Base-by-base conservation (phyloP, 1,140 invertebrate genomes). In the Trichogramma pretiosum region DNA sequence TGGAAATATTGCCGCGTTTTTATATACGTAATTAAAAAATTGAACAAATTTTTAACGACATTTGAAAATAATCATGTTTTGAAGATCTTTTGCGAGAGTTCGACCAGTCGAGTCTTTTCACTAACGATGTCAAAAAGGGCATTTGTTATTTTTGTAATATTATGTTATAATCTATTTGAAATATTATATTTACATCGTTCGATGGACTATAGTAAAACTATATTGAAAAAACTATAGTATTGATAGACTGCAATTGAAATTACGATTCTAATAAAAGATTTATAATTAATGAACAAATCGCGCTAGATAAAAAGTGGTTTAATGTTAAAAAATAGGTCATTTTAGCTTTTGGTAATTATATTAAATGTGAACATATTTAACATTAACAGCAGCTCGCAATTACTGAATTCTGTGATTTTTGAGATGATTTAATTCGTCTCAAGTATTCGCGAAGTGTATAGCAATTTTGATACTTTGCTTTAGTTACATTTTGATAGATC, bases 111-210 rank as follows among this genome's bases (percentile, higher is more conserved):
- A 60, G 46, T 66, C 59, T 57, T 59, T 59, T 52, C 56, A 57
- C 52, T 59, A 59, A 32, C 49, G 55, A 56, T 60, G 54, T 56
- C 52, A 53, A n/a, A n/a, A n/a, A 60, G 55, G 38, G 61, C 58
- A 64, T 62, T 70, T 68, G 67, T 70, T 70, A 64, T 67, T 68
- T 60, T 62, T 70, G 60, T 70, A 67, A 64, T 61, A 60, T 67
- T 70, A 54, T 64, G 67, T 70, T 70, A 67, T 63, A 67, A 52
- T 67, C 65, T 69, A 67, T 69, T 68, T 62, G 64, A 67, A n/a
- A n/a, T n/a, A 67, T 59, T 63, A 59, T 61, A 62, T 67, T 63
- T 66, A 60, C 61, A 54, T 59, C 47, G 58, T 56, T 57, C 51
- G 22, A 49, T 49, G 41, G 48, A 46, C 45, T 52, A 53, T 24